Base-by-base conservation (phyloP, 2,888 invertebrate genomes). In the Troides aeacus region DNA sequence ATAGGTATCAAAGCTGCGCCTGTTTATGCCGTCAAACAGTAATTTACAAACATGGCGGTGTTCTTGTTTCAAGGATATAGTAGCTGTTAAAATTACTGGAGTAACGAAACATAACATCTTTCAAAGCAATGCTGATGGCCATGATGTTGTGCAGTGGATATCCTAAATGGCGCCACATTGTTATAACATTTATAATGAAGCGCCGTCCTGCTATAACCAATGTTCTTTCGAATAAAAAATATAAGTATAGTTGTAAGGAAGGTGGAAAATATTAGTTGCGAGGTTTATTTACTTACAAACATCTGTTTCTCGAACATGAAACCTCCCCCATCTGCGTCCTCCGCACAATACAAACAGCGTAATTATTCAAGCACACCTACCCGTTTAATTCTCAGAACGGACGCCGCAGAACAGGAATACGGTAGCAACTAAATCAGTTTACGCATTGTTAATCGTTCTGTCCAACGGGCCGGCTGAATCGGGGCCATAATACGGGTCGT, bases 371-470 rank as follows among this genome's bases (percentile, higher is more conserved):
- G 65, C 57, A 65, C 62, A 65, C 61, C 64, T 64, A 64, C 65
- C 69, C 65, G 61, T 69, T 65, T 66, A 70, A 70, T 70, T 66
- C 66, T 59, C 53, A 58, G 66, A 59, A 66, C 39, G 59, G 62
- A 58, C 59, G 53, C 70, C 57, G 62, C 61, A 62, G 70, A 62
- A 56, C 70, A 63, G 63, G 66, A 77, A 77, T 77, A 76, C 76
- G 72, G 72, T 69, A 78, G 77, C 78, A 77, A 82, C 80, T 85
- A 86, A 88, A 88, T 87, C 87, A 84, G 84, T 87, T 87, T 85
- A 84, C 83, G 84, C 83, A 83, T 86, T 85, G 85, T 87, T 88
- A 87, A 88, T 88, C 84, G 83, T 75, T 77, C 77, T 86, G 86
- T 86, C 85, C 84, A 79, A 81, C 71, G 75, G 74, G 78, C 78